Percentiles rank a stretch among this genome's conserved stretches.
Conservation (phyloP, 2,888 invertebrate species). For the Xestia sexstrigata region DNA sequence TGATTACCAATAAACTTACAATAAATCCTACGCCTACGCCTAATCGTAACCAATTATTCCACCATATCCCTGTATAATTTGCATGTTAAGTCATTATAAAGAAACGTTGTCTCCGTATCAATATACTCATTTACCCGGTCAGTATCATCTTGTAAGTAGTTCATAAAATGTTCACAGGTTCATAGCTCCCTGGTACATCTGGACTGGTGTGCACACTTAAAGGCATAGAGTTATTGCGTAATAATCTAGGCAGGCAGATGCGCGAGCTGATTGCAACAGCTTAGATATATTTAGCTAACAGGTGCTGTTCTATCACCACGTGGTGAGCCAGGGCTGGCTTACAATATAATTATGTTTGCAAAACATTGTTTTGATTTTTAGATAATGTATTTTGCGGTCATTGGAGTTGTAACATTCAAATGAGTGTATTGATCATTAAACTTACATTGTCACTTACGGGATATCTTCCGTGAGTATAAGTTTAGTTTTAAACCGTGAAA, state of each 20-base stretch:
- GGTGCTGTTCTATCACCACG: constrained; percentile 82
- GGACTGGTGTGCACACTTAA: constrained; percentile 80
- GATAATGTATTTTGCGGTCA: background rate
- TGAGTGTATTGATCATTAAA: too few species aligned
- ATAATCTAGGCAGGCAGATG: constrained; percentile 87
- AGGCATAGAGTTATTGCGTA: constrained; percentile 84
- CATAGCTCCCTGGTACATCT: constrained; percentile 82
- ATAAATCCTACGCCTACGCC: background rate
- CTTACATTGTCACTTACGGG: too few species aligned
- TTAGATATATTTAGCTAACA: constrained; percentile 86
- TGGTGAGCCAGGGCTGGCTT: constrained; percentile 81
- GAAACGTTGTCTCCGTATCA: constrained; percentile 37
- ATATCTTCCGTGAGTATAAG: too few species aligned
- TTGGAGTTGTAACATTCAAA: background rate
- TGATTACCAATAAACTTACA: constrained; percentile 9
- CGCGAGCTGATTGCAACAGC: constrained; percentile 84
- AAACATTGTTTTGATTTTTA: constrained; percentile 29
- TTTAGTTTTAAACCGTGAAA: too few species aligned
- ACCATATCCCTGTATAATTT: constrained; percentile 14
- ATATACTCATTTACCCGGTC: constrained; percentile 53
- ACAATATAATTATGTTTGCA: background rate
- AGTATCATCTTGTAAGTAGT: constrained; percentile 67
- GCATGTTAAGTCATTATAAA: constrained; percentile 31
- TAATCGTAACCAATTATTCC: constrained; percentile 22
- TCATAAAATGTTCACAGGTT: constrained; percentile 82